phyloP scores from a whole-genome alignment of 2,888 invertebrate species.

The Sycophila texana region DNA sequence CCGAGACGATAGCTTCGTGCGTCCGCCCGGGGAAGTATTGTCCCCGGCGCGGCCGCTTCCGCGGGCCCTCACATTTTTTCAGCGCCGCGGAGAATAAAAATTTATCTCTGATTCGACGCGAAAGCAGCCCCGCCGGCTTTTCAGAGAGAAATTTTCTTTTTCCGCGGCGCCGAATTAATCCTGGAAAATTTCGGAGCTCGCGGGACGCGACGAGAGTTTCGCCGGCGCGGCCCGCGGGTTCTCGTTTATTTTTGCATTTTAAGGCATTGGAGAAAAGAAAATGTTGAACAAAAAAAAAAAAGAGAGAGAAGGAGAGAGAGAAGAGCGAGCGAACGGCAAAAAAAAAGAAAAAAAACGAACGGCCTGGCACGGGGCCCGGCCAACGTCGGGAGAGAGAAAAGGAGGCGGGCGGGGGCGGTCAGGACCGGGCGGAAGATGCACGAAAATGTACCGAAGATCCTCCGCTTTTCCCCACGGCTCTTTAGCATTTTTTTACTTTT shows the following conservation, averaged over 20 bases:
- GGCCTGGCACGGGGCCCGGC: conserved; percentile 69
- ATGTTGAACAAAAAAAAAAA: conserved; percentile 68
- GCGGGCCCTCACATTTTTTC: conserved; percentile 15
- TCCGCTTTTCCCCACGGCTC: background rate
- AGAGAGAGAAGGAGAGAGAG: conserved; percentile 6
- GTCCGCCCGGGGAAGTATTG: conserved; percentile 64
- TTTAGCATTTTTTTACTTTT: conserved; percentile 33
- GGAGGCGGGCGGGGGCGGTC: background rate
- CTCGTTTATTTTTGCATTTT: conserved; percentile 74
- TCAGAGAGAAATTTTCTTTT: conserved; percentile 70
- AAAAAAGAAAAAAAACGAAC: conserved; percentile 65
- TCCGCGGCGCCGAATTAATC: conserved; percentile 58
- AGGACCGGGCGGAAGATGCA: conserved; percentile 64
- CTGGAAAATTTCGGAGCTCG: conserved; percentile 57
- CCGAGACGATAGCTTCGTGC: conserved; percentile 70
- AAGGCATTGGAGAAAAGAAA: conserved; percentile 74
- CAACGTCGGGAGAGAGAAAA: conserved; percentile 49
- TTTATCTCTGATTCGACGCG: conserved; percentile 65
- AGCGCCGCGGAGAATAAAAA: conserved; percentile 40
- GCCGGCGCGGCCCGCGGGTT: conserved; percentile 55
- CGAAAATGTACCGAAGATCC: conserved; percentile 69
- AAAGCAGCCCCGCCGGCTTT: background rate
- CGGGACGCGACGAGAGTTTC: conserved; percentile 60
- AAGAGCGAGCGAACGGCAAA: conserved; percentile 66
- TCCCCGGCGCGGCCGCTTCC: conserved; percentile 52